Evolutionary conservation across 64 coral and sea anemone species (phyloP).

Genomic region (Pachyseris speciosa): DNA sequence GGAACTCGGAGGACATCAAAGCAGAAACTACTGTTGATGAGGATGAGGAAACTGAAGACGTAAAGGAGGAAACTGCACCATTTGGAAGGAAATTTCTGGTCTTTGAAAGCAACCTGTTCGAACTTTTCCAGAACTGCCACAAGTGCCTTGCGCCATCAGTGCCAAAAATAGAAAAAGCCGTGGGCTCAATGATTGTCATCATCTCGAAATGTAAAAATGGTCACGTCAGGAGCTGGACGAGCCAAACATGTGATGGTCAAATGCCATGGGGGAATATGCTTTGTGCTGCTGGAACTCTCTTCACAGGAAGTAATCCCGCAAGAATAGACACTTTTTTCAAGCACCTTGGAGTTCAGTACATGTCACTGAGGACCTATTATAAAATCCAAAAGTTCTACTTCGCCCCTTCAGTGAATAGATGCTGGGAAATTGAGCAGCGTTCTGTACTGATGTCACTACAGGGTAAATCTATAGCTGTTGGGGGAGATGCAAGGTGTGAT

Average conservation of each 20-base stretch:
- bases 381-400: constrained; percentile 14
- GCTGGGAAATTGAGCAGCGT: constrained; percentile 9
- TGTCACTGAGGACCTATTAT: constrained; percentile 30
- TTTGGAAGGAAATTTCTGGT: constrained; percentile 35
- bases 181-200: constrained; percentile 17
- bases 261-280: constrained; percentile 46
- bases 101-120: constrained; percentile 49
- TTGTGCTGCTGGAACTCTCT: constrained; percentile 38
- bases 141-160: constrained; percentile 24
- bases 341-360: not conserved
- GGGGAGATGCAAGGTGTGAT: constrained; percentile 45
- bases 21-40: not conserved
- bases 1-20: constrained; percentile 21
- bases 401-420: constrained; percentile 16
- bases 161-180: constrained; percentile 22
- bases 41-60: constrained; percentile 25
- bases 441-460: not conserved
- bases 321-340: constrained; percentile 20
- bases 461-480: constrained; percentile 15
- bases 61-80: constrained; percentile 1
- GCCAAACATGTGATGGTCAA: constrained; percentile 20
- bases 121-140: constrained; percentile 42
- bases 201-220: constrained; percentile 18
- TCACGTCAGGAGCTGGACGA: not conserved
- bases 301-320: constrained; percentile 29